Conservation (phyloP, 2,113 vertebrate genomes). For the Chrysochloris asiatica region DNA sequence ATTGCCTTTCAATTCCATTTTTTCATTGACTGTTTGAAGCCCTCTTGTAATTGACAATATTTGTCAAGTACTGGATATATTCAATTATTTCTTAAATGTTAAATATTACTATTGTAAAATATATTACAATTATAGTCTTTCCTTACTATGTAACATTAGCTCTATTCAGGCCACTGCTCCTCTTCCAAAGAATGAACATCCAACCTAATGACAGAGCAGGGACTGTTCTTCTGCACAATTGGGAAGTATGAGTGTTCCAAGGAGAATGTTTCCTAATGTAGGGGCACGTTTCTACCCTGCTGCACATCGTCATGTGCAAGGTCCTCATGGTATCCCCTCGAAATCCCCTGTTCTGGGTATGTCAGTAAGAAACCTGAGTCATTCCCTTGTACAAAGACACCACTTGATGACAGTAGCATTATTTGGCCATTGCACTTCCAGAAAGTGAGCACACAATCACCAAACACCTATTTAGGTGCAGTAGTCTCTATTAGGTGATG, state of each 20-base stretch:
- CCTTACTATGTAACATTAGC: background rate
- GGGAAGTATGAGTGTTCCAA: background rate
- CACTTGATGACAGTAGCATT: background rate
- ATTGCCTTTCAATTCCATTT: too few relatives aligned
- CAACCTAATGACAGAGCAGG: background rate
- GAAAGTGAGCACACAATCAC: background rate
- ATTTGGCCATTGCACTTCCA: background rate
- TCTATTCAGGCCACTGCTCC: background rate
- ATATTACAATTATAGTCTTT: background rate
- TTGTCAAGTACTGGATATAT: background rate
- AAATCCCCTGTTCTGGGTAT: background rate
- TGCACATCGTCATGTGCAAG: background rate
- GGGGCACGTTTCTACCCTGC: background rate
- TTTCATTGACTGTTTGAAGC: too few relatives aligned
- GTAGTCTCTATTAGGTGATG: background rate
- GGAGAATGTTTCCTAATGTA: background rate
- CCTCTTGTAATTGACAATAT: background rate
- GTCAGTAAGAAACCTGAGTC: background rate
- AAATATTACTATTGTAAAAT: background rate
- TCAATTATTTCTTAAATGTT: background rate
- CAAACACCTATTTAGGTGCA: background rate
- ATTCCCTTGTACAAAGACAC: background rate
- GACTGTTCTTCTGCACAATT: background rate
- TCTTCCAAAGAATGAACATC: background rate
- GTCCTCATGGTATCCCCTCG: background rate